Base-by-base conservation (phyloP, 2,113 vertebrate genomes). In the Hyperoodon ampullatus region DNA sequence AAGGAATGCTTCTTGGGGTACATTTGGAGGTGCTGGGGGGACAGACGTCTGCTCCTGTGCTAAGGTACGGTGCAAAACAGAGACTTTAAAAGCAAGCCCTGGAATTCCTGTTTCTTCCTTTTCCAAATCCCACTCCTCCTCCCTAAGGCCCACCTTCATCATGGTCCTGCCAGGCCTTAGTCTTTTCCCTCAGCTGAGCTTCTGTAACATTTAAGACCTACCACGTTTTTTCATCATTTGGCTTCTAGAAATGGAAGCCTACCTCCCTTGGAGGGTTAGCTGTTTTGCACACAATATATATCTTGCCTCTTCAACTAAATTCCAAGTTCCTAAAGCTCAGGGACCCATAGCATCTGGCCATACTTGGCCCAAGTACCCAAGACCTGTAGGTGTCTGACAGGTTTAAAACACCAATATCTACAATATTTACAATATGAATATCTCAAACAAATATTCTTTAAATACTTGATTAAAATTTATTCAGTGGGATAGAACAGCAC, bases 361-460 rank as follows among this genome's bases (percentile, higher is more conserved):
- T 55, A 90, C 66, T 93, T 83, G 39, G 13, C 35, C 33, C 19
- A 94, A 87, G 42, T 84, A 88, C 44, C 26, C 35, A 58, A 88
- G 42, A 93, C 63, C 16, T 66, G 13, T 6, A 77, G 53, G 19
- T 68, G 30, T 44, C 94, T 88, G 68, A n/a, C 18, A 72, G 68
- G 13, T 71, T 83, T 87, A 39, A 42, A 21, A 71, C 60, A 30
- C 39, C 13, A 74, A 14, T 61, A 74, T 65, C 33, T 65, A 58
- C 21, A 66, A 26, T 44, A 86, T 75, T 75, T 93, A 35, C 28
- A 44, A 61, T 39, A 60, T 1, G 13, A 85, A 44, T n/a, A 85
- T 89, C 53, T 75, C 88, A 89, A 93, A 88, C 42, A 23, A 44
- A 66, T 65, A 63, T 63, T 95, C 83, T 92, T 83, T 78, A 96